Conservation (phyloP, 2,888 invertebrate genomes). For the Caenorhabditis sp. region DNA sequence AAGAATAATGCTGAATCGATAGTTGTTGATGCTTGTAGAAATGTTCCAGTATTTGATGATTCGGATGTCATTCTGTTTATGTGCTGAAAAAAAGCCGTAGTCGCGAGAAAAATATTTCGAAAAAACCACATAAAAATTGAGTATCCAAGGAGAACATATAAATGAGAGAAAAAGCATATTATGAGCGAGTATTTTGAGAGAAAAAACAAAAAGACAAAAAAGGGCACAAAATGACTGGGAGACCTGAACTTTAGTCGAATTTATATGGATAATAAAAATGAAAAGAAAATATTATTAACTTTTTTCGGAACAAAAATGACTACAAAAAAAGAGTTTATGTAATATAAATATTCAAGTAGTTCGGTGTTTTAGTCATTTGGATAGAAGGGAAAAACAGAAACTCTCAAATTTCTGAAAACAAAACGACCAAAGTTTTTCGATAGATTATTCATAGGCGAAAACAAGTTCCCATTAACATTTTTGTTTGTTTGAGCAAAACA, state of each 20-base stretch:
- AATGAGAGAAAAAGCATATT: background rate
- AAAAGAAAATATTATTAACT: background rate
- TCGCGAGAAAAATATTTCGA: background rate
- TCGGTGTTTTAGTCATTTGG: background rate
- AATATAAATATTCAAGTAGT: background rate
- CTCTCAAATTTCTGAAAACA: background rate
- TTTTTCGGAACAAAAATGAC: too few relatives aligned
- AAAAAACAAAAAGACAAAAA: background rate
- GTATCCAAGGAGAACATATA: background rate
- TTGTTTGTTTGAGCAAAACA: background rate
- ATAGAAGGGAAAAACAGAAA: background rate
- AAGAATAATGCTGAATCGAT: conserved; percentile 57
- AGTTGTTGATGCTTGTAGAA: conserved; percentile 52
- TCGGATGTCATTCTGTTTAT: conserved; percentile 27
- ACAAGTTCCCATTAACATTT: background rate
- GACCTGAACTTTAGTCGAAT: background rate
- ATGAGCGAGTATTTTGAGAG: background rate
- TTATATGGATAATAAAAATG: background rate
- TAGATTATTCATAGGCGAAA: background rate
- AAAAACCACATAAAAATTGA: background rate
- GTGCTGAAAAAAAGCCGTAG: too few relatives aligned
- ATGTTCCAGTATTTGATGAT: conserved; percentile 33
- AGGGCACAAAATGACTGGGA: background rate
- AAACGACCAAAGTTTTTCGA: background rate
- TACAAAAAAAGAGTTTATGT: too few relatives aligned